These are phyloP conservation scores for Phalacrocorax brasilianus DNA, from an alignment of 2,113 vertebrate genomes.

Conservation along the genomic window DNA sequence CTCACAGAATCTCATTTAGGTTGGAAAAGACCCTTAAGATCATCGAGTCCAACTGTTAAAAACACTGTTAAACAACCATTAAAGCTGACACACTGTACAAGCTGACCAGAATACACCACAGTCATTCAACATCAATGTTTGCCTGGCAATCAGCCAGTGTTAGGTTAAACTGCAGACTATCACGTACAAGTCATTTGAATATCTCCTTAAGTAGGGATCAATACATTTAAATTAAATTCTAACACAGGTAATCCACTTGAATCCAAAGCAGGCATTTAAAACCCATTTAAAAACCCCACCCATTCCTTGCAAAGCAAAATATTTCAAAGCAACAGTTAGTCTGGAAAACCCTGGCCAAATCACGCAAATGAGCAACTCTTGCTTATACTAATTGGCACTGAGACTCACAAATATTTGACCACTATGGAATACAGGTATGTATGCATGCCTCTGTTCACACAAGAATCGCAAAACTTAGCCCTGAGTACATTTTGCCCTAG, in stretches of 20 bases:
- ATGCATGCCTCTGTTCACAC: background rate
- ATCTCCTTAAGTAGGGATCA: background rate
- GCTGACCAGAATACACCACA: background rate
- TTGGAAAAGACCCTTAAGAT: background rate
- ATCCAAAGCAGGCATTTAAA: background rate
- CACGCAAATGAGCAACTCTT: background rate
- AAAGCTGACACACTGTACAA: background rate
- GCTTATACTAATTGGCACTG: background rate
- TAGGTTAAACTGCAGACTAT: background rate
- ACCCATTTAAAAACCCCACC: background rate
- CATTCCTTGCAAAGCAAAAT: background rate
- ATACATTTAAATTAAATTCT: background rate
- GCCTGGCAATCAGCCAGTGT: background rate
- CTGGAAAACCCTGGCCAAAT: background rate
- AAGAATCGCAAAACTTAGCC: background rate
- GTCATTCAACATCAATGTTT: background rate
- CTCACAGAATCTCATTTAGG: background rate
- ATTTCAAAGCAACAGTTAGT: background rate
- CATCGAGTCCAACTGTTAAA: background rate
- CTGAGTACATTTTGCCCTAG: background rate
- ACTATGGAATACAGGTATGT: background rate
- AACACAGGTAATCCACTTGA: background rate
- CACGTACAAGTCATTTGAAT: rapidly evolving
- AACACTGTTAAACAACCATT: background rate
- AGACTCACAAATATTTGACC: background rate